Evolutionary conservation across 2,113 vertebrate genomes (phyloP), one percentile per base, ranked within the genome.

Genomic region (Rhinogobius similis): DNA sequence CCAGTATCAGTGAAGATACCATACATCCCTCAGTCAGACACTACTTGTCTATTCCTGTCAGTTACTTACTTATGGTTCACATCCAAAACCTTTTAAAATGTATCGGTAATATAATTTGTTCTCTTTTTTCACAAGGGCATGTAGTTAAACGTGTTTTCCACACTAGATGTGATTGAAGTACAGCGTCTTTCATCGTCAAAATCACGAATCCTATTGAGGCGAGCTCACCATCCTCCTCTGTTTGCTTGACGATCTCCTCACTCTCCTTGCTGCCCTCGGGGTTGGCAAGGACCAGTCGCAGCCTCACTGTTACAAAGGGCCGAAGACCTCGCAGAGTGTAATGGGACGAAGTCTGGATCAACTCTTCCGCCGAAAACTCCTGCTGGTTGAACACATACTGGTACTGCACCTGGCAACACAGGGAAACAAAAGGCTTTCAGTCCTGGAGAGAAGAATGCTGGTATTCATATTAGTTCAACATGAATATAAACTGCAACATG

Each of bases 351-450:
- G 97, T 97, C 52, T 95, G 95, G 78, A 98, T 95, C 82, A 97
- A 70, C 80, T 98, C 97, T 69, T 98, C 96, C 0, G 96, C 95
- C 1, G 93, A 93, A 1, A 96, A 98, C 77, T 96, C 95, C 73
- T 96, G 96, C 88, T 98, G 96, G 90, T 97, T 97, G 83, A 97
- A 97, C 44, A 95, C 89, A 0, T 98, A 99, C 87, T 96, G 96
- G 91, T 98, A 99, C 87, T 97, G 96, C 27, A 99, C 88, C 89
- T 91, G 82, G 18, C 24, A 18, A 43, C 1, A 41, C 10, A 23
- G 6, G 46, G 20, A 9, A 18, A 55, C 23, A 55, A 13, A 9
- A 24, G 23, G 12, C 1, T 21, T 52, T 52, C 9, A 52, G 48
- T 10, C 43, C 48, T 21, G 20, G 48, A 50, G 48, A 21, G 48